Base-by-base conservation (phyloP, 2,888 invertebrate genomes). In the Malachius bipustulatus region DNA sequence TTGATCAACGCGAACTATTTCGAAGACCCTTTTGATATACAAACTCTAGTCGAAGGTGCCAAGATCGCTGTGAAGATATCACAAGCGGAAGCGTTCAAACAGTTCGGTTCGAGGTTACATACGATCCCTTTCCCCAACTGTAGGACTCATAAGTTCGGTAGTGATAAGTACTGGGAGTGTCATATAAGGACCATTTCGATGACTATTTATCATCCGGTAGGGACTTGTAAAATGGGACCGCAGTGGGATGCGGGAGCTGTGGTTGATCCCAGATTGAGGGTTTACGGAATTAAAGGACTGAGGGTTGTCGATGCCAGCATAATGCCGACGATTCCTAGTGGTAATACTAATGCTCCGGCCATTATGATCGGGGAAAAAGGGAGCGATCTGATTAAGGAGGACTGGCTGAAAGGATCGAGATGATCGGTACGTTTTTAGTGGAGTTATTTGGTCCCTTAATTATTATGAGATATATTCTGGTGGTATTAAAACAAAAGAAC, bases 1-100 rank as follows among this genome's bases (percentile, higher is more conserved):
- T 56, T 82, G 15, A 88, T 97, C 57, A 77, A 96, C 59, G 87
- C 96, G 2, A 89, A 93, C 54, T 97, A 97, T 57, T 82, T 93
- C 48, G 77, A 79, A 40, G 77, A 90, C 58, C 78, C 82, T 0
- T 57, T 71, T 37, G 89, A 83, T 56, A 79, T 84, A 0, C 73
- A 77, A 35, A 76, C 77, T 0, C 64, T 90, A n/a, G 82, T 89
- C 0, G 89, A 89, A 60, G 88, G 85, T 2, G 78, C 79, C 1
- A 82, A 82, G 53, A 76, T 83, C 37, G 83, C 82, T 1, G 47
- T 82, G 16, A 60, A 70, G 48, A 75, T 88, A 3, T 77, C 80
- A 37, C 75, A 82, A 47, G 77, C 82, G 0, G 71, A 75, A 37
- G 79, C 83, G 0, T 88, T 88, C 54, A 75, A 77, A 49, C 83